These are phyloP conservation scores for Pelusios castaneus DNA, from an alignment of 2,113 vertebrate species.

Conservation along the genomic window DNA sequence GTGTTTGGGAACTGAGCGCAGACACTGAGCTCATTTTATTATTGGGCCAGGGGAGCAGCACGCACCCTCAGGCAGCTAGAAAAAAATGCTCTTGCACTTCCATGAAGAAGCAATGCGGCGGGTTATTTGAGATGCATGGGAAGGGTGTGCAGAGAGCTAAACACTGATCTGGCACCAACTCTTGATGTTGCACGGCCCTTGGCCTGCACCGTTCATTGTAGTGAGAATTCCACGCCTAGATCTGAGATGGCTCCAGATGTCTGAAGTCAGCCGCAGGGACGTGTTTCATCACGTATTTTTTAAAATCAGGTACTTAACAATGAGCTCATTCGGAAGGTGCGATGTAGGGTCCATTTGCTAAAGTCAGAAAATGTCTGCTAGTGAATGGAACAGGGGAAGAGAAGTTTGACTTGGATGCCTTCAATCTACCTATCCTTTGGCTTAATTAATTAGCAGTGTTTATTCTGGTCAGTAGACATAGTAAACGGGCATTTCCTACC, in stretches of 20 bases:
- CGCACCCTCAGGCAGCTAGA: not conserved
- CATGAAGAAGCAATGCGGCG: not conserved
- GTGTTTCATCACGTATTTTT: not conserved
- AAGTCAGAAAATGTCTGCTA: not conserved
- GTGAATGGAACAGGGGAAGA: not conserved
- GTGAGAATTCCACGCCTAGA: not conserved
- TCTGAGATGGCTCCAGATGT: not conserved
- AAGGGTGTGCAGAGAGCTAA: not conserved
- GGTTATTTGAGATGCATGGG: rapidly evolving
- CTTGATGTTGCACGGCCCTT: not conserved
- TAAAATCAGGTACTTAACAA: not conserved
- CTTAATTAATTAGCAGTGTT: not conserved
- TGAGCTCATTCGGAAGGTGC: not conserved
- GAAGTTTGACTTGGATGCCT: not conserved
- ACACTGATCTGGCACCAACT: not conserved
- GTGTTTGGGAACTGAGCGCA: rapidly evolving
- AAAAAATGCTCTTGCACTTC: not conserved
- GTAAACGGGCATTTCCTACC: not conserved
- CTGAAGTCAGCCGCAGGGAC: not conserved
- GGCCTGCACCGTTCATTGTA: not conserved
- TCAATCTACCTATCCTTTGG: not conserved
- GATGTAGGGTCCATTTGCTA: not conserved
- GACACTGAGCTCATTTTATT: rapidly evolving
- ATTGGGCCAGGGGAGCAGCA: not conserved
- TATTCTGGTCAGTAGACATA: not conserved